phyloP scores from a whole-genome alignment of 2,797 vertebrate genomes.

The Xenentodon cancila region DNA sequence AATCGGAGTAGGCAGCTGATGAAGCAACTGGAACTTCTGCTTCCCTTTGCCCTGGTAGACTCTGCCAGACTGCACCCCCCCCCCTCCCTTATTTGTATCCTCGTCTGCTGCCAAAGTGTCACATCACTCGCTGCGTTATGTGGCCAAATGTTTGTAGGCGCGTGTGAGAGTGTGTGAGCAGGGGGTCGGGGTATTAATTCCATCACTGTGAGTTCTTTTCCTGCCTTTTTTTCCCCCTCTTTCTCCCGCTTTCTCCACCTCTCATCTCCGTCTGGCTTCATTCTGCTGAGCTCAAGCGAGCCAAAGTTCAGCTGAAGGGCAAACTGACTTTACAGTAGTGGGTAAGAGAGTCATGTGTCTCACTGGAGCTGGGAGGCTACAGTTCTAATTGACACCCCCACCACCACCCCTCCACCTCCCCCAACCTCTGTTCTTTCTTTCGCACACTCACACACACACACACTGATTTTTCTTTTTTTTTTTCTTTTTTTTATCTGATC shows the following conservation, averaged over 20 bases:
- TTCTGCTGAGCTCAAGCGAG: slow-evolving; percentile 81
- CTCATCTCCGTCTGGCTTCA: slow-evolving; percentile 53
- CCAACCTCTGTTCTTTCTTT: slow-evolving; percentile 12
- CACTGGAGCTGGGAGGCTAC: slow-evolving; percentile 78
- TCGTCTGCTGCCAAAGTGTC: slow-evolving; percentile 61
- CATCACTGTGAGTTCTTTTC: slow-evolving; percentile 57
- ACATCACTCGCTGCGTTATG: slow-evolving; percentile 57
- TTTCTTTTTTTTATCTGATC: slow-evolving; percentile 90
- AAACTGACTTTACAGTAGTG: slow-evolving; percentile 86
- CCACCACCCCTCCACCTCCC: too few relatives aligned
- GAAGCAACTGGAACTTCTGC: slow-evolving; percentile 48
- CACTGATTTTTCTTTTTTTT: slow-evolving; percentile 68
- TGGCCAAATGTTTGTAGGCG: slow-evolving; percentile 69
- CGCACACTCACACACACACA: slow-evolving; percentile 33
- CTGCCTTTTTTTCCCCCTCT: slow-evolving; percentile 39
- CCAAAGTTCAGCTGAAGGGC: slow-evolving; percentile 98
- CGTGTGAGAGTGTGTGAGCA: slow-evolving; percentile 21
- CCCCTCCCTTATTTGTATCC: slow-evolving; percentile 1
- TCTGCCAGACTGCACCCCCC: slow-evolving; percentile 34
- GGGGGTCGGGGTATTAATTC: slow-evolving; percentile 55
- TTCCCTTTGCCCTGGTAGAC: slow-evolving; percentile 59
- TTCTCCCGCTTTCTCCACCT: slow-evolving; percentile 47
- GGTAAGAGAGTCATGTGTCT: slow-evolving; percentile 88
- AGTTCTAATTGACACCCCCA: slow-evolving; percentile 65
- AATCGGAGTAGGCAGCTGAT: slow-evolving; percentile 51